phyloP scores from a whole-genome alignment of 2,888 invertebrate species.

The Ferrisia virgata region DNA sequence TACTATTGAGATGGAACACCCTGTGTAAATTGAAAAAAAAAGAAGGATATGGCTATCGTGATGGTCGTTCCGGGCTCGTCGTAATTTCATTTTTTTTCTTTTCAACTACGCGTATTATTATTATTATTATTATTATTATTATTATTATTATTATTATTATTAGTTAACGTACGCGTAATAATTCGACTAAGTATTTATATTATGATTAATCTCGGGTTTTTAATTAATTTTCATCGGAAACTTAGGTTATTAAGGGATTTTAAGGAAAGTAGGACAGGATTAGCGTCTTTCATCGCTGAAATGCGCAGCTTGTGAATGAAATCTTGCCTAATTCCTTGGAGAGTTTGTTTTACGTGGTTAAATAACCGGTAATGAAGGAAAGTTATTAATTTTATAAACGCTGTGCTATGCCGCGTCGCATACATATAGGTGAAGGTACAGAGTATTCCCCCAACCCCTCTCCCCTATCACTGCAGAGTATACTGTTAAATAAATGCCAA shows the following conservation, averaged over 20 bases:
- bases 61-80: neutral
- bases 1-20: no score
- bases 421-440: no score
- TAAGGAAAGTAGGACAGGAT: slow-evolving; percentile 19
- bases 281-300: slow-evolving; percentile 19
- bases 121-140: no score
- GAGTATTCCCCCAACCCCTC: neutral
- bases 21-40: no score
- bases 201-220: slow-evolving; percentile 15
- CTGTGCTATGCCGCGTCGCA: neutral
- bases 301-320: slow-evolving; percentile 15
- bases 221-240: slow-evolving; percentile 20
- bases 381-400: slow-evolving; percentile 16
- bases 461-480: no score
- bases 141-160: no score
- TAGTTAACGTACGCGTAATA: neutral
- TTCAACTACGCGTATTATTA: no score
- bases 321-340: slow-evolving; percentile 30
- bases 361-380: slow-evolving; percentile 26
- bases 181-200: neutral
- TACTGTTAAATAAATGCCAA: neutral
- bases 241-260: neutral
- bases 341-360: slow-evolving; percentile 26
- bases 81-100: neutral
- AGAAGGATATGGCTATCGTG: neutral